phyloP scores from a whole-genome alignment of 2,113 vertebrate species.

The Mobula hypostoma region DNA sequence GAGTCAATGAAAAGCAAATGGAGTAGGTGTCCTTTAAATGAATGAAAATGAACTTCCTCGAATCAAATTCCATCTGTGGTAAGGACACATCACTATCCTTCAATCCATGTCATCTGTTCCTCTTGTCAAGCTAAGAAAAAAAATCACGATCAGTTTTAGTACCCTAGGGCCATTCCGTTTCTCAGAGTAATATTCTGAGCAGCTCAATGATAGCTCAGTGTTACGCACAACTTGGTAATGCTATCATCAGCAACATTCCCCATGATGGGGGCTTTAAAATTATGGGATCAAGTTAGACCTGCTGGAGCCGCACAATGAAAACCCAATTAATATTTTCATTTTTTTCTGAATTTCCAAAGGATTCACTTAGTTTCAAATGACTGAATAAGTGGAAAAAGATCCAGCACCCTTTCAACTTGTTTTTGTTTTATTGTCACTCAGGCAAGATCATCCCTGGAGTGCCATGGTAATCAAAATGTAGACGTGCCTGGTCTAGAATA shows the following conservation, averaged over 20 bases:
- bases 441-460: too few relatives aligned
- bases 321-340: slow-evolving; percentile 43
- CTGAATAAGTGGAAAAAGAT: background rate
- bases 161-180: slow-evolving; percentile 52
- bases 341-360: background rate
- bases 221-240: slow-evolving; percentile 44
- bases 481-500: background rate
- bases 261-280: slow-evolving; percentile 48
- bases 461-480: background rate
- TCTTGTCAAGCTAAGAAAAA: slow-evolving; percentile 63
- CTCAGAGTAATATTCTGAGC: slow-evolving; percentile 63
- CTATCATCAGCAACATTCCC: slow-evolving; percentile 43
- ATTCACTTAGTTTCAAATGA: background rate
- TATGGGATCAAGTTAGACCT: slow-evolving; percentile 47
- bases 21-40: background rate
- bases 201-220: slow-evolving; percentile 51
- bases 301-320: slow-evolving; percentile 42
- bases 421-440: background rate
- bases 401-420: background rate
- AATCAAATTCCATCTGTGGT: slow-evolving; percentile 49
- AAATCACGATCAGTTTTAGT: slow-evolving; percentile 67
- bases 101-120: slow-evolving; percentile 54
- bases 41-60: slow-evolving; percentile 37
- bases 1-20: slow-evolving; percentile 38
- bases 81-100: slow-evolving; percentile 46